Conservation (phyloP, 2,888 invertebrate genomes). For the Macrosiphum euphorbiae region DNA sequence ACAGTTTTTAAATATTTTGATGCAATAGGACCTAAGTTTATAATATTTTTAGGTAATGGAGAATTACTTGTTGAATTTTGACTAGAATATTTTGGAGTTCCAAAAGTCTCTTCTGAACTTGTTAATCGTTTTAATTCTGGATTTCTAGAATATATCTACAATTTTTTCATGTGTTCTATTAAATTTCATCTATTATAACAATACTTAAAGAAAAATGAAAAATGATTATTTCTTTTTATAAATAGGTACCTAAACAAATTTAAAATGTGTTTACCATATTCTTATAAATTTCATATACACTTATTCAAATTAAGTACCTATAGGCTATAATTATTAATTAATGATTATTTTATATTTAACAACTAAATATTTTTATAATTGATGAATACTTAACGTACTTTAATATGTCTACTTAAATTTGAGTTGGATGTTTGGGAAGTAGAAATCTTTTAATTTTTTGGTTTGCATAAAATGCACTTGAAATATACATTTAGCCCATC, state of each 20-base stretch:
- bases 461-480: conserved; percentile 16
- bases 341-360: not conserved
- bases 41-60: no score
- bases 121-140: no score
- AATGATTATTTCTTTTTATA: not conserved
- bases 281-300: not conserved
- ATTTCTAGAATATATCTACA: conserved; percentile 20
- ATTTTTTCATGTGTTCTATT: not conserved
- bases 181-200: conserved; percentile 4
- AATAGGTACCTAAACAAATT: not conserved
- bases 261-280: not conserved
- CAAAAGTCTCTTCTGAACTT: no score
- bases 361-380: conserved; percentile 23
- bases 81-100: no score
- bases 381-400: not conserved
- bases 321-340: not conserved
- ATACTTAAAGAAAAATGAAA: conserved; percentile 18
- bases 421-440: not conserved
- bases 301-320: conserved; percentile 1
- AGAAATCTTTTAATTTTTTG: not conserved
- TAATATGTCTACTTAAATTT: conserved; percentile 6
- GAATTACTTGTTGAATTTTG: no score
- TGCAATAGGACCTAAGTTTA: no score
- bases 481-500: conserved; percentile 14
- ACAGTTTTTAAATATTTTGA: no score